Conservation (phyloP, 2,888 invertebrate genomes). For the Spilosoma lubricipeda region DNA sequence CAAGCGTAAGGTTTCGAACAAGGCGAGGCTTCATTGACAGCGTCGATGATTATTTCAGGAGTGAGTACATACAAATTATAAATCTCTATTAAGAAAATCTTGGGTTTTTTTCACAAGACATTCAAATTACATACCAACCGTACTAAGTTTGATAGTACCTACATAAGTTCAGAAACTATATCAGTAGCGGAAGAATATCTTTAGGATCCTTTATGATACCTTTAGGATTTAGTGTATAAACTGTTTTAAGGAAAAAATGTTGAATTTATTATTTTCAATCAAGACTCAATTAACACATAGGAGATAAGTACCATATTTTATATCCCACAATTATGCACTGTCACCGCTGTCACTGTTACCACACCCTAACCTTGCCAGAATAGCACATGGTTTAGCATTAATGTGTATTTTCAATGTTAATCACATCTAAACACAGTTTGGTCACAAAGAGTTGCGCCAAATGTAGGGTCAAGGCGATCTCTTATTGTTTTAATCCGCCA, state of each 20-base stretch:
- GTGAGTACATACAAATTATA: neutral
- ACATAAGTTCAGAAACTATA: too few species aligned
- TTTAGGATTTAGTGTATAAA: too few species aligned
- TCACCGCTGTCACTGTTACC: constrained; percentile 31
- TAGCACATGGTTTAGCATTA: constrained; percentile 46
- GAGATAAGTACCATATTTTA: too few species aligned
- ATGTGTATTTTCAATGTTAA: constrained; percentile 65
- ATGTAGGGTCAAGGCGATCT: constrained; percentile 58
- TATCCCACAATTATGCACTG: too few species aligned
- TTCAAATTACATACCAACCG: too few species aligned
- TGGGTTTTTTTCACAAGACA: too few species aligned
- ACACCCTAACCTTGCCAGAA: constrained; percentile 59
- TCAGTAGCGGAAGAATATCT: too few species aligned
- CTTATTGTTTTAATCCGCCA: constrained; percentile 51
- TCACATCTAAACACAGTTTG: constrained; percentile 57
- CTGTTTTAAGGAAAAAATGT: too few species aligned
- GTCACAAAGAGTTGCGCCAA: constrained; percentile 55
- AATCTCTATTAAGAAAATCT: too few species aligned
- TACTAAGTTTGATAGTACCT: too few species aligned
- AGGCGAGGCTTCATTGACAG: neutral
- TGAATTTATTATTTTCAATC: too few species aligned
- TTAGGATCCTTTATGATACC: too few species aligned
- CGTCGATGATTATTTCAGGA: neutral
- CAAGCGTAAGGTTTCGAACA: constrained; percentile 42
- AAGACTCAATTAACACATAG: neutral